phyloP scores from a whole-genome alignment of 1,140 invertebrate species.

The Meloidogyne chitwoodi region DNA sequence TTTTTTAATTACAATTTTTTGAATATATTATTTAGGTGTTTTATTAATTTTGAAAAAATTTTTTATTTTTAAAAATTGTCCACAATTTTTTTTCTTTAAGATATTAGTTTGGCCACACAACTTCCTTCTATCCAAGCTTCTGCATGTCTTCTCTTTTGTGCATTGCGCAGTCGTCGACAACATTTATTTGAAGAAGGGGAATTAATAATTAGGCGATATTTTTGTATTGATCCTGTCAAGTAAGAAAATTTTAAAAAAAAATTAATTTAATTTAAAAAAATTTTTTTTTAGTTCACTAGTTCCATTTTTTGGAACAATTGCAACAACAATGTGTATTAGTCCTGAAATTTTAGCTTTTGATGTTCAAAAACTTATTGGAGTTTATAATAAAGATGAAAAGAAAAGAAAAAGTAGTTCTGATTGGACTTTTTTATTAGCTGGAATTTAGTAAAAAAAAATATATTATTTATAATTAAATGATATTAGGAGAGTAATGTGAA shows the following conservation, averaged over 20 bases:
- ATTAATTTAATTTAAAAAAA: neutral
- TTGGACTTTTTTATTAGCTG: neutral
- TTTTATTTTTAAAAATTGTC: too few species aligned
- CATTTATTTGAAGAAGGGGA: conserved; percentile 11
- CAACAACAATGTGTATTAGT: neutral
- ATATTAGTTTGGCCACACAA: conserved; percentile 6
- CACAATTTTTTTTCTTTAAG: neutral
- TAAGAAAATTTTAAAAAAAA: neutral
- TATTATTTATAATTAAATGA: neutral
- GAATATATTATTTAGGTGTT: too few species aligned
- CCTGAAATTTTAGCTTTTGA: neutral
- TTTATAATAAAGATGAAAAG: neutral
- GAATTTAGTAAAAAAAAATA: neutral
- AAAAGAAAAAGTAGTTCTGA: neutral
- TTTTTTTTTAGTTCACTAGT: neutral
- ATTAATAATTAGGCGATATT: conserved; percentile 3
- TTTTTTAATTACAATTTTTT: too few species aligned
- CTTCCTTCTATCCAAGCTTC: conserved; percentile 15
- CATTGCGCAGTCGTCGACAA: neutral
- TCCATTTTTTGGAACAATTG: conserved; percentile 1
- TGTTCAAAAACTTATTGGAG: neutral
- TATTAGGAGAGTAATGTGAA: neutral
- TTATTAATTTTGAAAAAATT: neutral
- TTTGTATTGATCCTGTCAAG: conserved; percentile 2
- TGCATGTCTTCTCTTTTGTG: conserved; percentile 11